These are phyloP conservation scores for Brachymystax lenok DNA, from an alignment of 2,797 vertebrate species.

Conservation along the genomic window DNA sequence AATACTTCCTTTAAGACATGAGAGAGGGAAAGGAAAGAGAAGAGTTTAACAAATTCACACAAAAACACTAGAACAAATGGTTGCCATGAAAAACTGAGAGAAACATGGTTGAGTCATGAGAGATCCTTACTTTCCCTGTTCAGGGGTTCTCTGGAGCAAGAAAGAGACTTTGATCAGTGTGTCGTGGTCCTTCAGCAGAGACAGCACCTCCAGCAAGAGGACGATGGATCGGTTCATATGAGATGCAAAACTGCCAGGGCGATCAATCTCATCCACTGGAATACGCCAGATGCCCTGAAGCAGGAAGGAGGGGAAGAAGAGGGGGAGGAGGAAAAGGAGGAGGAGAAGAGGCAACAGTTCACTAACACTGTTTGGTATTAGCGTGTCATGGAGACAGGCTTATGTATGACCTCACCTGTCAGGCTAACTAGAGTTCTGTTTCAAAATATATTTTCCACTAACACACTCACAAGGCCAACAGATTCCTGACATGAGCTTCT, in stretches of 20 bases:
- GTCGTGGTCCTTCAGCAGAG: slow-evolving; percentile 91
- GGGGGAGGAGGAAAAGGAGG: no score
- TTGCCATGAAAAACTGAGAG: neutral
- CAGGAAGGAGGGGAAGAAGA: neutral
- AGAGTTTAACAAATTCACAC: neutral
- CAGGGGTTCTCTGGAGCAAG: slow-evolving; percentile 97
- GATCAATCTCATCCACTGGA: slow-evolving; percentile 99
- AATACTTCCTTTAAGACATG: slow-evolving; percentile 85
- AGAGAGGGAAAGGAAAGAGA: neutral
- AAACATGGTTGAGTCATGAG: neutral
- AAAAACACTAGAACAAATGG: slow-evolving; percentile 24
- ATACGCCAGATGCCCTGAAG: slow-evolving; percentile 98
- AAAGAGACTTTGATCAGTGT: slow-evolving; percentile 95
- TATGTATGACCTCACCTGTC: slow-evolving; percentile 5
- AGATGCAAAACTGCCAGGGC: slow-evolving; percentile 97
- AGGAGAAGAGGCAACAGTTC: slow-evolving; percentile 3
- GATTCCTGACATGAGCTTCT: slow-evolving; percentile 90
- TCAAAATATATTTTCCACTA: neutral
- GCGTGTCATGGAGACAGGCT: slow-evolving; percentile 4
- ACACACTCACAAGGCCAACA: neutral
- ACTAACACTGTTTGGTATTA: neutral
- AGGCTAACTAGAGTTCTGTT: neutral
- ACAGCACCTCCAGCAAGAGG: slow-evolving; percentile 91
- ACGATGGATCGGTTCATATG: slow-evolving; percentile 99
- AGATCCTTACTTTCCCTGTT: slow-evolving; percentile 96